phyloP scores from a whole-genome alignment of 2,113 vertebrate genomes.

The Leptocoma aspasia region DNA sequence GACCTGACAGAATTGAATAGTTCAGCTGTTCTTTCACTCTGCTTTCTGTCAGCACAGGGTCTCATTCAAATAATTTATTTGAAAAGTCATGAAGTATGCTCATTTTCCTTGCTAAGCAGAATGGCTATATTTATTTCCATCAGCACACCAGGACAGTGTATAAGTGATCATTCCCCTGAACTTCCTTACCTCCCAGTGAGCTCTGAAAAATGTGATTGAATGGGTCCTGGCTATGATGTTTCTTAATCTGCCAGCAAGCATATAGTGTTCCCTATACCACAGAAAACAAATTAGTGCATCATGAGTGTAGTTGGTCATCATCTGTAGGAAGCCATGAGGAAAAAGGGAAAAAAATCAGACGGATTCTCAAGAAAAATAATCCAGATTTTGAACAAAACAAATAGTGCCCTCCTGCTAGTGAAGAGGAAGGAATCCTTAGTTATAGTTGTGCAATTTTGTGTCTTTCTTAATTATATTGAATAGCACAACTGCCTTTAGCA shows the following conservation, averaged over 20 bases:
- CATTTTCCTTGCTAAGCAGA: neutral
- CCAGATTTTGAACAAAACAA: accelerated
- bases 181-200: neutral
- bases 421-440: neutral
- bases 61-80: neutral
- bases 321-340: neutral
- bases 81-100: neutral
- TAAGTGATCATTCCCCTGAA: neutral
- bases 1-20: neutral
- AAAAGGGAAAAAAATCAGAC: neutral
- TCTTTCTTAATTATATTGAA: neutral
- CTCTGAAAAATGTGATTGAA: neutral
- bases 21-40: neutral
- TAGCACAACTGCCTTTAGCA: neutral
- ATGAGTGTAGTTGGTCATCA: neutral
- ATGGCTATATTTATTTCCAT: neutral
- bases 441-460: neutral
- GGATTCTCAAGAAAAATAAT: neutral
- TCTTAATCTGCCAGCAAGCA: neutral
- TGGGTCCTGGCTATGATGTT: neutral
- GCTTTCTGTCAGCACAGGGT: neutral
- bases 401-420: neutral
- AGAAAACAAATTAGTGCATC: neutral
- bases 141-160: neutral
- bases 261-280: neutral